Base-by-base conservation (phyloP, 2,113 vertebrate species). In the Actenoides hombroni region DNA sequence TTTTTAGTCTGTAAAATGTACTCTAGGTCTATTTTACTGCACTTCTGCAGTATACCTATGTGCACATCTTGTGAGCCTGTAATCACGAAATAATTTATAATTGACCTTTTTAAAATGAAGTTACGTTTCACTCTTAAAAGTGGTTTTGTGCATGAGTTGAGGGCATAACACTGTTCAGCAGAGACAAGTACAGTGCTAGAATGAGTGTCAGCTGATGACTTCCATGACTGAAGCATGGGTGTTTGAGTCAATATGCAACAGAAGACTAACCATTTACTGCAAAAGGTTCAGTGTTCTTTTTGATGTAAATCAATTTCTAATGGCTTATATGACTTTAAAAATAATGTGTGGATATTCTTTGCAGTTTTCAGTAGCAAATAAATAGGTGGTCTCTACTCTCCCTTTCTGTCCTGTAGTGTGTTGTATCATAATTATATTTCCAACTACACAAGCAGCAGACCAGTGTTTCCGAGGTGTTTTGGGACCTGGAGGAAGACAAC, bases 151-250 rank as follows among this genome's bases (percentile, higher is more conserved):
- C 6, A 6, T 82, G 26, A 29, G 12, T 61, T 75, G 56, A 48
- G 14, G 1, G 1, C 57, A 39, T 39, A 60, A 5, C 0, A 0
- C 12, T 67, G 88, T 67, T 63, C 39, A 83, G 46, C 31, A 65
- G 40, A 40, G 44, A 9, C 18, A 20, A 14, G 5, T 74, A 7
- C 26, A 74, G 25, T 49, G n/a, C 16, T 88, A 44, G 40, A 64
- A n/a, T 13, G 24, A 56, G 6, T 33, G 10, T 70, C 53, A 70
- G 24, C 42, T 77, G 19, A 33, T 85, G 42, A 44, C 9, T 89
- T 88, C n/a, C 6, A 8, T 83, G 37, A 42, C 56, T 51, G 82
- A 75, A 88, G 31, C n/a, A 84, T 76, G 21, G 61, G 26, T 53
- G 16, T 68, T 79, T 65, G 46, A 53, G 54, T 60, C 2, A 2